A percentile compares a stretch with the other conserved stretches of the same genome.
These are phyloP conservation scores for Drosophila setosimentum DNA, from an alignment of 2,888 invertebrate species.

Conservation along the genomic window DNA sequence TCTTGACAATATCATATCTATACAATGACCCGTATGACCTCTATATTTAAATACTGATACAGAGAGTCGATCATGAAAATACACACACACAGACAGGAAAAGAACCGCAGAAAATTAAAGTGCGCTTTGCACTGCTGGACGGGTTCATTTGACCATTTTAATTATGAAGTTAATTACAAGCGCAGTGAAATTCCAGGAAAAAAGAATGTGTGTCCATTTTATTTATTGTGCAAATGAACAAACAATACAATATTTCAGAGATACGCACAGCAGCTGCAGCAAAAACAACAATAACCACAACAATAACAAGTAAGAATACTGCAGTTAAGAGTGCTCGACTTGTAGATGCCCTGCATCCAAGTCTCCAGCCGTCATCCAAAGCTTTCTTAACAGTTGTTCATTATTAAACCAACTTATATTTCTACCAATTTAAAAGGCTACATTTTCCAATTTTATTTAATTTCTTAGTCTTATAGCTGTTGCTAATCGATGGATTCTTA, in stretches of 20 bases:
- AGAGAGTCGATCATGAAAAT: not conserved
- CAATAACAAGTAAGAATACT: not conserved
- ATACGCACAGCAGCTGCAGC: constrained; percentile 4
- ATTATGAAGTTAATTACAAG: constrained; percentile 69
- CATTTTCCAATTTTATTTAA: not conserved
- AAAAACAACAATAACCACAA: constrained; percentile 7
- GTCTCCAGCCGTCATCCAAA: not conserved
- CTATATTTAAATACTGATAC: not conserved
- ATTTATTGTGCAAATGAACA: constrained; percentile 54
- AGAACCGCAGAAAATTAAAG: constrained; percentile 23
- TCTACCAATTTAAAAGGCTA: not conserved
- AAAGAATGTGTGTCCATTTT: constrained; percentile 52
- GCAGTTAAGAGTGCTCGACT: not conserved
- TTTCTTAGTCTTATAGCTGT: not conserved
- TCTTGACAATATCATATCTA: not conserved
- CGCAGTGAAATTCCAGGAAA: constrained; percentile 55
- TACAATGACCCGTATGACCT: constrained; percentile 3
- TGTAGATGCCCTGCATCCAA: constrained; percentile 1
- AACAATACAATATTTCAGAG: constrained; percentile 42
- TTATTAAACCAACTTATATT: no score
- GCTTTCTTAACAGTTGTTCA: not conserved
- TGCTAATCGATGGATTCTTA: not conserved
- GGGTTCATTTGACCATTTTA: constrained; percentile 67
- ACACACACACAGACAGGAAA: not conserved
- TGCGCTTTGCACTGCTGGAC: constrained; percentile 16